Base-by-base conservation (phyloP, 1,140 invertebrate species). In the Nixonia krombeini region DNA sequence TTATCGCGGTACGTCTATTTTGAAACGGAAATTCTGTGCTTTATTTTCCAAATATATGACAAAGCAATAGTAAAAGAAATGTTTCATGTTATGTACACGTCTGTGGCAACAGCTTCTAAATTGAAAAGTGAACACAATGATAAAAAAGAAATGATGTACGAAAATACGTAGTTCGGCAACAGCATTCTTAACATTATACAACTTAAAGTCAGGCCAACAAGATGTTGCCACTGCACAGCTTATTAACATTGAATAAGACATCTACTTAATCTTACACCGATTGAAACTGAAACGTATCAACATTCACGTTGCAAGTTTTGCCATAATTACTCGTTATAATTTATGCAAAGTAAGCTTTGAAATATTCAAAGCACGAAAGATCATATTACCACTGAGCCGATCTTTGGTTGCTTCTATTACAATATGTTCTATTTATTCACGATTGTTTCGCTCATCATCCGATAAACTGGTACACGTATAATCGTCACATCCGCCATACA, bases 241-340 rank as follows among this genome's bases (percentile, higher is more conserved):
- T 42, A 52, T 23, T 37, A 42, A 18, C 15, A 33, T 29, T 21
- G 2, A 1, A 42, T n/a, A 38, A 16, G 8, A 7, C n/a, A n/a
- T 4, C 26, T 52, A 41, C 50, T 18, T 41, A 28, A 41, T 31
- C 31, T 7, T 42, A 46, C 31, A 46, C 17, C 44, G 28, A 33
- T 16, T 31, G 28, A 46, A 6, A 9, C 4, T 12, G 26, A 46
- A 46, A 31, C n/a, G 16, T 33, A 29, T 51, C 25, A 40, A 51
- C 23, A 29, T 56, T 44, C 49, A 70, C 10, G 49, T 46, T 26
- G 50, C 55, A 50, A n/a, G 8, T 37, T 52, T 35, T 31, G 21
- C 21, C 42, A 64, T 13, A 13, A 26, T 23, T 25, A 41, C 33
- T 45, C 23, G 28, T 12, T 31, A 8, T 13, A 41, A 16, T 41